Evolutionary conservation across 2,797 vertebrate species (phyloP), one percentile per base, ranked within the genome.

Genomic region (Alectoris magna): DNA sequence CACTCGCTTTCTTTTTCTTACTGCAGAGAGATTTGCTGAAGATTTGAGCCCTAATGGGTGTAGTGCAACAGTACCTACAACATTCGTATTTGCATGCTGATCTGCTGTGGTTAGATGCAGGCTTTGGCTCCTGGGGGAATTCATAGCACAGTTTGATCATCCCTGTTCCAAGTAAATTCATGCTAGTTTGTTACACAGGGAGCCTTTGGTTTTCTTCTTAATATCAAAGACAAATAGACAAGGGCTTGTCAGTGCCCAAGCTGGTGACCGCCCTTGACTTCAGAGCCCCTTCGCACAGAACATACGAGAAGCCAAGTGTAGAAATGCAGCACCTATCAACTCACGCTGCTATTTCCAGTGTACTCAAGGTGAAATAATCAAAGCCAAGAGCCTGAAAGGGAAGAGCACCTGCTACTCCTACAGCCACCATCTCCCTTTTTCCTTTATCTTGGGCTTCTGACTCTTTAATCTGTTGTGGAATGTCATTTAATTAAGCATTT

Each of bases 401-500:
- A 95, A 91, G 80, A 91, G 87, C 91, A 93, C 89, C 94, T 96
- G 93, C 87, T 74, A 73, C 29, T 92, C 87, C 68, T 90, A 4
- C 18, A 34, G 91, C 29, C 87, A 85, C 84, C 92, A 58, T 74
- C 87, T 91, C 93, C n/a, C n/a, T 83, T 88, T 88, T 90, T 80
- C 44, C 79, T 95, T 95, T 92, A 93, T 96, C 91, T 91, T 66
- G 58, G 84, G 89, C 81, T 95, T 94, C 95, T 93, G 95, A 96
- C 92, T 95, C 92, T 67, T 93, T 96, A 96, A 96, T 96, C 95
- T 95, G 93, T 91, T 93, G 93, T 88, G 96, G 94, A 96, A 96
- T 96, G 94, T 90, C 94, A 94, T 94, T 96, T 96, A 96, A 96
- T 95, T 96, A 96, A 96, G 95, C 87, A 91, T 95, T 95, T 96